Percentiles rank a stretch among this genome's conserved stretches.
phyloP scores from a whole-genome alignment of 2,888 invertebrate species.

The Galerucella pusilla region DNA sequence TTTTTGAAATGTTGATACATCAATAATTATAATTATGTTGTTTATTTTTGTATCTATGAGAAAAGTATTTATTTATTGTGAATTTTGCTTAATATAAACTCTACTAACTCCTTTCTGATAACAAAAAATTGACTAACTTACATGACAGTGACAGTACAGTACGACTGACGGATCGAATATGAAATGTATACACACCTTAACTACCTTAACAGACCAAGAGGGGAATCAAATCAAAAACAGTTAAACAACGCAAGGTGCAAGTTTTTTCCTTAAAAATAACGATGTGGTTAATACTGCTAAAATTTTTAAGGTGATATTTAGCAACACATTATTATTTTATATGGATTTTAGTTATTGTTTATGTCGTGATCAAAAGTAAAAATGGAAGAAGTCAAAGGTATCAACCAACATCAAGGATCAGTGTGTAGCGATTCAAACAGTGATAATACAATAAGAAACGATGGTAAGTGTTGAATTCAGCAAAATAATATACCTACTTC shows the following conservation, averaged over 20 bases:
- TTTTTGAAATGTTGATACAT: not conserved
- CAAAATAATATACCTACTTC: not conserved
- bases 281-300: not conserved
- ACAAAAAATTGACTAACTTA: not conserved
- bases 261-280: conserved; percentile 1
- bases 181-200: conserved; percentile 8
- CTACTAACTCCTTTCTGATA: not conserved
- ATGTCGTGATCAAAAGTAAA: conserved; percentile 46
- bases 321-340: not conserved
- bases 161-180: not conserved
- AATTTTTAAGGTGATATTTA: conserved; percentile 7
- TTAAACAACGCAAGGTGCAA: not conserved
- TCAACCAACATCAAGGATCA: conserved; percentile 62
- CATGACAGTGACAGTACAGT: not conserved
- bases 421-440: conserved; percentile 63
- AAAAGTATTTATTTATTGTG: not conserved
- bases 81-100: not conserved
- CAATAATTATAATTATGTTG: not conserved
- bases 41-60: not conserved
- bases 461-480: conserved; percentile 56
- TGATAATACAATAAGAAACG: conserved; percentile 59
- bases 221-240: conserved; percentile 7
- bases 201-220: not conserved
- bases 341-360: not conserved
- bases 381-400: conserved; percentile 65